Base-by-base conservation (phyloP, 1,140 invertebrate species). In the Euglossa dilemma region DNA sequence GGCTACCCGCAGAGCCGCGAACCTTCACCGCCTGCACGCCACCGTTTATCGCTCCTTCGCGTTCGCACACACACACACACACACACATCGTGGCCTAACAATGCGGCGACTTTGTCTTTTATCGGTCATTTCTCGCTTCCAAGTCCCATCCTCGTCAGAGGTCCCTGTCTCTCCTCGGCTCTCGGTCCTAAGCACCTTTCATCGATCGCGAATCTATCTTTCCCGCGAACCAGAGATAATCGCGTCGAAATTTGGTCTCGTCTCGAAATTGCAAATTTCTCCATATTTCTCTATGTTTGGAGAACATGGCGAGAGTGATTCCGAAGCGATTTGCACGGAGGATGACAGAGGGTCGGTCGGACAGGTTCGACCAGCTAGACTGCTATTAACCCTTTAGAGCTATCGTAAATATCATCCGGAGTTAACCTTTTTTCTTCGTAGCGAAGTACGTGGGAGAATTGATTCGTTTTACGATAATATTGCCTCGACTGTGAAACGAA, bases 1-100 rank as follows among this genome's bases (percentile, higher is more conserved):
- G 66, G 69, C 63, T 72, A 76, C 54, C 57, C 50, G 52, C 57
- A 12, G 66, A 59, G 73, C 50, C 67, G 28, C 59, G 63, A 28
- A 74, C 71, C 71, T 76, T 59, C 52, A 9, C 63, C 63, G 14
- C 56, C 45, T 28, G 56, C 47, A 23, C 28, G 25, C 28, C 20
- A 25, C 16, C 70, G 57, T 52, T 54, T 72, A 70, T 69, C 52
- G 28, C 1, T 67, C 43, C 18, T 56, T 36, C 28, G 59, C 47
- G 25, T 50, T 63, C n/a, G n/a, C n/a, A n/a, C n/a, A n/a, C n/a
- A n/a, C n/a, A n/a, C 56, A n/a, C 71, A n/a, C 11, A 18, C 14
- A 16, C 54, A 12, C 5, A 45, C 23, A 43, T 1, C 18, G 20
- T 0, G 8, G 16, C 12, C 66, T 8, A 71, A 73, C 71, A 72